Base-by-base conservation (phyloP, 35 echinoderm and acorn worm species). In the Ophioderma brevispina region DNA sequence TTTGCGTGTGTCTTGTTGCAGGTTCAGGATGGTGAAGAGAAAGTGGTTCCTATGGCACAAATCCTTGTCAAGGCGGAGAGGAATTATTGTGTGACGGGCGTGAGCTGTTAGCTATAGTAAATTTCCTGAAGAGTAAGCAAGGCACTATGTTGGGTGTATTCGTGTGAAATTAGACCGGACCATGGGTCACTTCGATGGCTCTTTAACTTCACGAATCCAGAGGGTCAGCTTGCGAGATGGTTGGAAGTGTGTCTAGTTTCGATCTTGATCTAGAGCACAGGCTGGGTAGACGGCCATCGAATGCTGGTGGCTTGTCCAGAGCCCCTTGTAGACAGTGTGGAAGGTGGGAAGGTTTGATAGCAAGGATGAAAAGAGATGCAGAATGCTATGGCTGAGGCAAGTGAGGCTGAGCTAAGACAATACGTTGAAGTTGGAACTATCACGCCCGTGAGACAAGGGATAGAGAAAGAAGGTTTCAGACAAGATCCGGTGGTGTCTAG, bases 41-140 rank as follows among this genome's bases (percentile, higher is more conserved):
- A 50, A 76, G 87, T 94, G 6, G 79, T 94, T 35, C 1, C 86
- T 90, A 77, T 82, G 75, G 25, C 90, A 82, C 78, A 86, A 70
- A 37, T 75, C 76, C 5, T 94, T 49, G 46, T 0, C 18, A 50
- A 28, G 76, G 79, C n/a, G n/a, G 85, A 70, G 87, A n/a, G 64
- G 50, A 32, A 64, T 15, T 94, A 94, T 70, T 94, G 92, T 43
- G 78, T 90, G 1, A 94, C 92, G 31, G 87, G 33, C 75, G 80
- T n/a, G 93, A 94, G 37, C 78, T 90, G 21, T 88, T 91, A 0
- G 93, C 88, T 15, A 82, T 94, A 19, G 88, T 94, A 33, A 38
- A 64, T 89, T 64, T n/a, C n/a, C 75, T 90, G 23, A 81, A 81
- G 39, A n/a, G n/a, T n/a, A 75, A 94, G n/a, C 86, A 59, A 87